Percentiles rank a stretch among this genome's conserved stretches.
phyloP scores from a whole-genome alignment of 2,113 vertebrate genomes.

The Perca schrenkii region DNA sequence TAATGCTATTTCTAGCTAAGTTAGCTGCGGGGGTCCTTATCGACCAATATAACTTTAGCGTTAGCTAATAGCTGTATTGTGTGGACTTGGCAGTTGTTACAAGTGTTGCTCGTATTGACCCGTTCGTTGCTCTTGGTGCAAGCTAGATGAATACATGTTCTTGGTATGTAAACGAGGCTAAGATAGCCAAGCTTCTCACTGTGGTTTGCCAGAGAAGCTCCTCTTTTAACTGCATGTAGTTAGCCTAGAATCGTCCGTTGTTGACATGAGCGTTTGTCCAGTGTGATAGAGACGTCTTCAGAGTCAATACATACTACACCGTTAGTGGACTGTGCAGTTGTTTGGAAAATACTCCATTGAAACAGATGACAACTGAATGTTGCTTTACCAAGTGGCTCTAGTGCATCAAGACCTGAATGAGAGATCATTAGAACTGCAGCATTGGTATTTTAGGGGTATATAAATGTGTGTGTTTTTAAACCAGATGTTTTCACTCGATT shows the following conservation, averaged over 20 bases:
- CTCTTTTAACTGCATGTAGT: background rate
- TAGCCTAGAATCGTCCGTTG: conserved; percentile 7
- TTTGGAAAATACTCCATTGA: background rate
- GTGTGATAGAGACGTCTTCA: background rate
- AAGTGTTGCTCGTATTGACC: background rate
- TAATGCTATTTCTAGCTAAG: conserved; percentile 63
- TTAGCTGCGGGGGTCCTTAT: conserved; percentile 46
- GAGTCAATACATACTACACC: too few relatives aligned
- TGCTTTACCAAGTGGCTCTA: background rate
- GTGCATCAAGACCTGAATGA: background rate
- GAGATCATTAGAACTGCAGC: background rate
- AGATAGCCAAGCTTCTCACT: background rate
- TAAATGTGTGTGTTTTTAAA: background rate
- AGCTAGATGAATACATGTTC: background rate
- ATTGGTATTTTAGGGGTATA: background rate
- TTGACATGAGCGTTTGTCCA: background rate
- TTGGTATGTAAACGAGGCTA: background rate
- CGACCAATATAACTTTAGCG: conserved; percentile 8
- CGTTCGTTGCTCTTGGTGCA: background rate
- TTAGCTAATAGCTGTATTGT: conserved; percentile 30
- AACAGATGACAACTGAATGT: background rate
- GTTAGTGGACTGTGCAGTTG: too few relatives aligned
- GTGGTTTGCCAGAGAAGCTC: background rate
- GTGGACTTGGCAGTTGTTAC: conserved; percentile 33
- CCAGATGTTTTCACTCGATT: background rate